Base-by-base conservation (phyloP, 2,113 vertebrate genomes). In the Microcebus lehilahytsara region DNA sequence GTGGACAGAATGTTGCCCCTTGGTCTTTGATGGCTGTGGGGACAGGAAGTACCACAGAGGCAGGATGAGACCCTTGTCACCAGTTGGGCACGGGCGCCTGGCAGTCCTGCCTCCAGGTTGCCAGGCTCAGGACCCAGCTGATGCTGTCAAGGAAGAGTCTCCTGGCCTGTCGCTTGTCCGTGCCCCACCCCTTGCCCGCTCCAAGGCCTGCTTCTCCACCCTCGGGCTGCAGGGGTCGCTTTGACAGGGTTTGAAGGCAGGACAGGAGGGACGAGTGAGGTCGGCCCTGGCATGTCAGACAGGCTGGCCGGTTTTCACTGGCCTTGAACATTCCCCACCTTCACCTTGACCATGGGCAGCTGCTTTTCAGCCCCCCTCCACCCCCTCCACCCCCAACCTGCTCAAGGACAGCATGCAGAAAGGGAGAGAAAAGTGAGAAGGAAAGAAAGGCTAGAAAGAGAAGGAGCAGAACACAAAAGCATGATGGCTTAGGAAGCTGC, bases 401-500 rank as follows among this genome's bases (percentile, higher is more conserved):
- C 83, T 49, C 32, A n/a, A 40, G 53, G 85, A 40, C 22, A 3
- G 46, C 1, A 51, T 58, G 49, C 27, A 66, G 27, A n/a, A 74
- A 60, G 12, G 66, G 22, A 23, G 13, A 37, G 40, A 30, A 60
- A 34, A 62, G 17, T n/a, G 5, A 66, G 74, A 60, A 40, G 30
- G 34, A 56, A 37, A 42, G 66, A 53, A 30, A 27, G 22, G 37
- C 56, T 22, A 46, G 22, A 78, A 46, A 69, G 78, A 46, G 30
- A 19, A 12, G 19, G 32, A 51, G 30, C 25, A 9, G 6, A 10
- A 46, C 5, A 51, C 25, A 2, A 42, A 58, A 16, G 34, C 0
- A 5, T 6, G 58, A 60, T 19, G 9, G n/a, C 1, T n/a, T 0
- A 8, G 46, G 34, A 69, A 20, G 25, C 49, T 2, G 4, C 3